Conservation (phyloP, 92 coral and sea anemone species). For the Metridium senile region DNA sequence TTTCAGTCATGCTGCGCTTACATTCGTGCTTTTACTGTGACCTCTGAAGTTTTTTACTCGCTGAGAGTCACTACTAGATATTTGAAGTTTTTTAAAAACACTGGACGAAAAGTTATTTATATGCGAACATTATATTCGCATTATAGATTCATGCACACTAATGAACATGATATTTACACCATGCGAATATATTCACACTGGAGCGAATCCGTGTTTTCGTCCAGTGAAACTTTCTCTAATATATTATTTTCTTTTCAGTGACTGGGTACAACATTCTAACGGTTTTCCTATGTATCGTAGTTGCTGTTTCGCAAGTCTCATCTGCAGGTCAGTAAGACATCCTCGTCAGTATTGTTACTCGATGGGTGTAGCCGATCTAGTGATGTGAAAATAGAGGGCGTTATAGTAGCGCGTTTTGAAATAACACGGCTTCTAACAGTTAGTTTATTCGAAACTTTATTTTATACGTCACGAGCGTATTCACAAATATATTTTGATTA, state of each 20-base stretch:
- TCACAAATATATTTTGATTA: neutral
- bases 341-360: neutral
- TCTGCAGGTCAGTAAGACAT: neutral
- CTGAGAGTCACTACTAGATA: no score
- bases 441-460: neutral
- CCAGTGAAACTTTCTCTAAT: no score
- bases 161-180: neutral
- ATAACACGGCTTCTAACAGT: neutral
- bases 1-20: no score
- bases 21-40: no score
- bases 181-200: no score
- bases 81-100: no score
- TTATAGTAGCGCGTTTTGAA: neutral
- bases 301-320: neutral
- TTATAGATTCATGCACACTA: neutral
- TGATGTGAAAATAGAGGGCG: neutral
- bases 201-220: no score
- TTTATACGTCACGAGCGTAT: neutral
- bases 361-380: no score
- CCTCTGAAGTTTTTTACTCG: no score
- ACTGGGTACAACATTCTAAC: neutral
- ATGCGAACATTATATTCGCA: neutral
- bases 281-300: neutral
- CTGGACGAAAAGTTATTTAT: neutral
- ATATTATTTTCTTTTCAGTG: neutral